Percentiles rank a stretch among this genome's conserved stretches.
phyloP scores from a whole-genome alignment of 92 coral and sea anemone genomes.

The Actinostola sp. region DNA sequence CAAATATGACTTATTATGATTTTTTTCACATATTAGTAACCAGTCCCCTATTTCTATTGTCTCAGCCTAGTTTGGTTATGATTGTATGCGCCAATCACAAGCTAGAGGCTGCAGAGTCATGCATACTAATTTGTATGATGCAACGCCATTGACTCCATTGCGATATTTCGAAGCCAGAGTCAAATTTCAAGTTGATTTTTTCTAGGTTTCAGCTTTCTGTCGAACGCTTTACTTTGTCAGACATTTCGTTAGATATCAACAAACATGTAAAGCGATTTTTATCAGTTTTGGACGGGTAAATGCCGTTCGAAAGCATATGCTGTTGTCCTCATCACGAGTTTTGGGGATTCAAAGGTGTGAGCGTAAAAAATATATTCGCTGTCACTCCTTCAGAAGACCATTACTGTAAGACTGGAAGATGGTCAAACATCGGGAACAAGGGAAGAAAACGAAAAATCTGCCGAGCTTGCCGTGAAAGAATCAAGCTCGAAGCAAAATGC shows the following conservation, averaged over 20 bases:
- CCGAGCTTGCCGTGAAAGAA: constrained; percentile 9
- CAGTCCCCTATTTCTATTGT: not conserved
- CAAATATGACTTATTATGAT: not conserved
- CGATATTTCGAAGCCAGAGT: not conserved
- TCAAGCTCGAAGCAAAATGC: constrained; percentile 16
- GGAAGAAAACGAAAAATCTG: constrained; percentile 31
- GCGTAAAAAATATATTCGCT: not conserved
- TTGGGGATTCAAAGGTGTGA: constrained; percentile 12
- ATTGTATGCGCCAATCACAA: constrained; percentile 33
- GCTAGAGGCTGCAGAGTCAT: constrained; percentile 4
- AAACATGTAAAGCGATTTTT: not conserved
- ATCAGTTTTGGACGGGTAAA: not conserved
- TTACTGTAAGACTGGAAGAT: constrained; percentile 20
- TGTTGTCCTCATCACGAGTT: constrained; percentile 34
- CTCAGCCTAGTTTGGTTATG: not conserved
- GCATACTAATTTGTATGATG: not conserved
- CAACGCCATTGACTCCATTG: no score
- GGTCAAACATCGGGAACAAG: constrained; percentile 17
- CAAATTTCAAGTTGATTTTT: not conserved
- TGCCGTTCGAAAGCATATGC: constrained; percentile 25
- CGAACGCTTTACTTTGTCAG: not conserved
- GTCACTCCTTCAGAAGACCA: constrained; percentile 23
- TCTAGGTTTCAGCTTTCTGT: not conserved
- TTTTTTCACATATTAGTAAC: not conserved
- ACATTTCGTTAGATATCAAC: not conserved